phyloP scores from a whole-genome alignment of 2,113 vertebrate genomes.

The Urocitellus parryii region DNA sequence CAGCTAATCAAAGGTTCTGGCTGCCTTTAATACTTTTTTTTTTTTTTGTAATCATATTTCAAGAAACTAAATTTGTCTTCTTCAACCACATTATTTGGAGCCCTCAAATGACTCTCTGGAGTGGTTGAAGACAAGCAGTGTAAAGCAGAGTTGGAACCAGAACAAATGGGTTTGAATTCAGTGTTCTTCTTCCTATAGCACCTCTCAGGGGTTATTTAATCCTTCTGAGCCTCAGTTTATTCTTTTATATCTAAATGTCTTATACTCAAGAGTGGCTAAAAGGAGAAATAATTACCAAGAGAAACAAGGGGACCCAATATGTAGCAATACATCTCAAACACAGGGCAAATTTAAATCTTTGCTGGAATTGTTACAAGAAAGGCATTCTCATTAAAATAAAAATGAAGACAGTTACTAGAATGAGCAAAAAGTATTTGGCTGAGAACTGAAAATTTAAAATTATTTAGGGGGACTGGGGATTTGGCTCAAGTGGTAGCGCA shows the following conservation, averaged over 20 bases:
- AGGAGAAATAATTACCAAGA: neutral
- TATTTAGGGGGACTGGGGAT: too few species aligned
- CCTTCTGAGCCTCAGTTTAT: neutral
- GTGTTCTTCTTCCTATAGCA: neutral
- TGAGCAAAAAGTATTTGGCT: neutral
- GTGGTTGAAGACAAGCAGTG: neutral
- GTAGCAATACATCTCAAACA: neutral
- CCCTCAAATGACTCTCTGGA: neutral
- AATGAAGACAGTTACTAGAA: neutral
- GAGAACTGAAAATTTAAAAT: slow-evolving; percentile 11
- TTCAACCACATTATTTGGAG: neutral
- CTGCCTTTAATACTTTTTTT: neutral
- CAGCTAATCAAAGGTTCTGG: too few species aligned
- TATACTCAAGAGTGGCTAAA: neutral
- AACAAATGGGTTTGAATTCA: neutral
- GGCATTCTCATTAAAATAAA: neutral
- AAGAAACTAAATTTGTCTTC: slow-evolving; percentile 3
- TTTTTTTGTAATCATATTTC: neutral
- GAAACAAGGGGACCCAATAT: neutral
- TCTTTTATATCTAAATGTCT: neutral
- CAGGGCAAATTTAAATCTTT: neutral
- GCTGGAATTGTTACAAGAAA: neutral
- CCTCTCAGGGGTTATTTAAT: neutral
- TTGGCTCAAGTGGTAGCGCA: too few species aligned
- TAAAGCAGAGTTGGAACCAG: neutral